Evolutionary conservation across 2,797 vertebrate species (phyloP), one percentile per base, ranked within the genome.

Genomic region (Phalanger gymnotis): DNA sequence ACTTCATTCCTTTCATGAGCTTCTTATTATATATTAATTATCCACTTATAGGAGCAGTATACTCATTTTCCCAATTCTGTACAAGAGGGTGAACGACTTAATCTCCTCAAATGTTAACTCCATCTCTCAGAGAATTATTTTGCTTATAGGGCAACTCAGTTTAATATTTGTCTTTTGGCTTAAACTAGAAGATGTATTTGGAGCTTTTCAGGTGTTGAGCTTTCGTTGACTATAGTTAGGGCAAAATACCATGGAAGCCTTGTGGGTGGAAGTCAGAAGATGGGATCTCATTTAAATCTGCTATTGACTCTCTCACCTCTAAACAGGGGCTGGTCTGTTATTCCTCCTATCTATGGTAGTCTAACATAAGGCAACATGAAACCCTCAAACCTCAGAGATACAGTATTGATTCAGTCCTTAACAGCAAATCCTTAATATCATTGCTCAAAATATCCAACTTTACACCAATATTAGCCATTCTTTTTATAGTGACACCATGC

Each of bases 401-500:
- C 95, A 95, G 97, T 99, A 99, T 98, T 98, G 98, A 98, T 98
- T 98, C 98, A 97, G 97, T 98, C 98, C 97, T 96, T 98, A 98
- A 98, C 98, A 97, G 98, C 95, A 98, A 97, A 98, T 97, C 97
- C 98, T 99, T 98, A 98, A 97, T 97, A 98, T 98, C 98, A 92
- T 98, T 98, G 98, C 98, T 98, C 98, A 98, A 98, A 98, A 98
- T 99, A 98, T 98, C 98, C 97, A 98, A 98, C 98, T 99, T 99
- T 99, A 98, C 98, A 98, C 98, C 98, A 99, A 53, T 99, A 99
- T 99, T 99, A 99, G 98, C 98, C 98, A 99, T 99, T 99, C 99
- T 99, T 99, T 99, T 99, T 99, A 99, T 99, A 99, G 98, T 99
- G 99, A 99, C 98, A 98, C 98, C 98, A 98, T 98, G 98, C 98